A percentile compares a stretch with the other conserved stretches of the same genome.
These are phyloP conservation scores for Diadumene lineata DNA, from an alignment of 92 coral and sea anemone species.

Conservation along the genomic window DNA sequence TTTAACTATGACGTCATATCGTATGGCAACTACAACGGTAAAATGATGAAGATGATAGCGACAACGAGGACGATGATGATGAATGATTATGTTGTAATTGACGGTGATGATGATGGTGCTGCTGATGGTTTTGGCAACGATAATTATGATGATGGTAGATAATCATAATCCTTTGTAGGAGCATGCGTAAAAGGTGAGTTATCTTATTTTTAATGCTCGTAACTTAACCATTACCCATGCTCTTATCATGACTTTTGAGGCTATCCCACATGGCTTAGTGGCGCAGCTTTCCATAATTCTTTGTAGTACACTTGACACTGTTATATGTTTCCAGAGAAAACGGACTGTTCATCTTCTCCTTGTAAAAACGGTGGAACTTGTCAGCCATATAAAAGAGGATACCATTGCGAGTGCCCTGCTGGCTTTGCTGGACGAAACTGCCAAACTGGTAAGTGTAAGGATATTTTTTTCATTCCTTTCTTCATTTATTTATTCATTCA, in stretches of 20 bases:
- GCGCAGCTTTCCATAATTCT: too few species aligned
- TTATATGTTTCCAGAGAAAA: background rate
- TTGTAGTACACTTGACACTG: too few species aligned
- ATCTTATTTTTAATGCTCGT: background rate
- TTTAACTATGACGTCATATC: background rate
- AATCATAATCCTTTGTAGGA: background rate
- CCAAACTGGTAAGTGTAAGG: background rate
- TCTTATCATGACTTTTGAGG: background rate
- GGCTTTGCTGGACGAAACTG: conserved; percentile 1
- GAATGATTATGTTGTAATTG: background rate
- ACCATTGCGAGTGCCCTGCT: background rate
- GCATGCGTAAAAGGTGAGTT: background rate
- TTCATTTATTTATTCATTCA: background rate
- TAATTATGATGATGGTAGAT: background rate
- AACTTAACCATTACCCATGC: background rate
- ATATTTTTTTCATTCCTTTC: background rate
- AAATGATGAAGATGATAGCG: background rate
- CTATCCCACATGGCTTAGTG: background rate
- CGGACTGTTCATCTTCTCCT: background rate
- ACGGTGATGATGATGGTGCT: background rate
- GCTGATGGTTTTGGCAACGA: background rate
- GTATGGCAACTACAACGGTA: background rate
- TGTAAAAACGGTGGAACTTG: conserved; percentile 6
- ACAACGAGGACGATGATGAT: background rate
- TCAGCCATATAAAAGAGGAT: background rate